Evolutionary conservation across 2,113 vertebrate species (phyloP).

Genomic region (Chascanopsetta lugubris): DNA sequence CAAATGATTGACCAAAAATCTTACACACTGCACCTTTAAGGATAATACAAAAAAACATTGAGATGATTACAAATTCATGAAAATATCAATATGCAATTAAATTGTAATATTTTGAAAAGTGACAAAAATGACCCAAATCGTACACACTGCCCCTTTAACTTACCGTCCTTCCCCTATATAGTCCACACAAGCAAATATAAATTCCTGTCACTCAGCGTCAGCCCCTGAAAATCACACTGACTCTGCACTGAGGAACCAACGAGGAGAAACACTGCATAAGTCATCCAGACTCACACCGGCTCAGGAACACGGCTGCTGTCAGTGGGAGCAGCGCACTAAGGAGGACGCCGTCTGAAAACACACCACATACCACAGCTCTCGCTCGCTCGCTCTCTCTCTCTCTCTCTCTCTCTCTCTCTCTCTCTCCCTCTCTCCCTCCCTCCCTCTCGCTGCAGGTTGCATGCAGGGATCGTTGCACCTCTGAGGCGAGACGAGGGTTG

Average conservation of each 20-base stretch:
- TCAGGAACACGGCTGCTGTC: constrained; percentile 45
- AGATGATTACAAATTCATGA: no score
- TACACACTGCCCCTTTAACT: no score
- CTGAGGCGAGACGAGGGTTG: constrained; percentile 34
- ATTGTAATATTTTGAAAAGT: no score
- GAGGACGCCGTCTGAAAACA: constrained; percentile 53
- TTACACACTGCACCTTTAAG: no score
- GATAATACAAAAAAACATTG: no score
- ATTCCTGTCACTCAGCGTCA: no score
- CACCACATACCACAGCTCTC: constrained; percentile 59
- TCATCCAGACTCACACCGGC: constrained; percentile 37
- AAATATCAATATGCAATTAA: no score
- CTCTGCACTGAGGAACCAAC: constrained; percentile 23
- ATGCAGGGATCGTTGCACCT: constrained; percentile 29
- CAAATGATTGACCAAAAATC: no score
- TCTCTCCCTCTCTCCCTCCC: constrained; percentile 38
- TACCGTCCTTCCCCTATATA: no score
- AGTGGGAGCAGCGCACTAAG: constrained; percentile 25
- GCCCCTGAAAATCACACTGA: no score
- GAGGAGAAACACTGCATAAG: constrained; percentile 20
- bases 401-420: constrained; percentile 37
- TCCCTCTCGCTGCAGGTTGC: constrained; percentile 33
- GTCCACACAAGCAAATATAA: no score
- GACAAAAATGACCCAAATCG: no score
- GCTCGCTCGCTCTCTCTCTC: constrained; percentile 28